Percentiles rank a stretch among this genome's conserved stretches.
phyloP scores from a whole-genome alignment of 2,797 vertebrate genomes.

The Catamblyrhynchus diadema region DNA sequence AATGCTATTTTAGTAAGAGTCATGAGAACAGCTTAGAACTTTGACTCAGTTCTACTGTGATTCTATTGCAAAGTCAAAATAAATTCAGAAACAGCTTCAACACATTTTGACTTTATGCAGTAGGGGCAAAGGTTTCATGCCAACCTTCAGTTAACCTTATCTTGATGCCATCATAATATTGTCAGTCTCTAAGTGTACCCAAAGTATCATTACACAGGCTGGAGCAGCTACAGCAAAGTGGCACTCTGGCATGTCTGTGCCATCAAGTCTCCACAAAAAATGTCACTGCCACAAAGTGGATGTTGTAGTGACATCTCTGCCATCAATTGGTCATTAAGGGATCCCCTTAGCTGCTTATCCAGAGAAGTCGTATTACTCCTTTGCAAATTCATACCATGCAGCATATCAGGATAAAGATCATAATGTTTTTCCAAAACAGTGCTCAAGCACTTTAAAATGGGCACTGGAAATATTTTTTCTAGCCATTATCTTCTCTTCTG shows the following conservation, averaged over 20 bases:
- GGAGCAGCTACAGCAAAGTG: not conserved
- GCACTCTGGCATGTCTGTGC: not conserved
- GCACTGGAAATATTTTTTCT: not conserved
- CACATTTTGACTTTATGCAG: not conserved
- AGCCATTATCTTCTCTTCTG: not conserved
- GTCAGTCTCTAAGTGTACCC: not conserved
- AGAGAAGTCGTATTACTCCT: not conserved
- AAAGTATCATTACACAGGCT: not conserved
- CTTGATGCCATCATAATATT: not conserved
- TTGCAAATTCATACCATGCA: not conserved
- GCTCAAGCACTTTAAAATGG: not conserved
- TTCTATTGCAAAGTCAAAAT: not conserved
- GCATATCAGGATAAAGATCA: not conserved
- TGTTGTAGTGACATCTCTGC: not conserved
- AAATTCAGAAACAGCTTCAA: not conserved
- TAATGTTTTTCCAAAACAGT: not conserved
- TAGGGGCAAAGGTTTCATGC: not conserved
- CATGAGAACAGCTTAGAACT: slow-evolving; percentile 18
- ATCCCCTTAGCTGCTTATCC: not conserved
- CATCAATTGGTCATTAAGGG: not conserved
- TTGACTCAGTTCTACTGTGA: not conserved
- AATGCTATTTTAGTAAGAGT: slow-evolving; percentile 26
- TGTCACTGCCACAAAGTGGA: not conserved
- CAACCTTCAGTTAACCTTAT: not conserved
- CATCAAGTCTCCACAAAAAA: not conserved